Conservation (phyloP, 2,113 vertebrate genomes). For the Saguinus midas region DNA sequence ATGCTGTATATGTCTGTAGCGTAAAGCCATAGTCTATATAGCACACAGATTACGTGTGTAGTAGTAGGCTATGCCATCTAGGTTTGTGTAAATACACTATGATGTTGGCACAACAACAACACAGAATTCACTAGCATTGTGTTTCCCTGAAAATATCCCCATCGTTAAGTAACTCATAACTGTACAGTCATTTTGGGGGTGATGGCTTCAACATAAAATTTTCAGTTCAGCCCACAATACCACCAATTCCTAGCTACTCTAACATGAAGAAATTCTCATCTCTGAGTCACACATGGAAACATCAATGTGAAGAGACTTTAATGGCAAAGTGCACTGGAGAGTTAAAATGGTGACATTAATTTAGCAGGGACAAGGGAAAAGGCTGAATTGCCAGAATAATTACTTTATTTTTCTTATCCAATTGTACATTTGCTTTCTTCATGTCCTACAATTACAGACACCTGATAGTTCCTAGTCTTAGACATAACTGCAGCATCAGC, state of each 20-base stretch:
- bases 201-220: background rate
- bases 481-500: background rate
- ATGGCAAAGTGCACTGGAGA: background rate
- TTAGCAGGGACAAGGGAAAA: background rate
- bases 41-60: background rate
- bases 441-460: background rate
- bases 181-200: background rate
- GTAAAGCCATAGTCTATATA: background rate
- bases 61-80: background rate
- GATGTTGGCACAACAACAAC: background rate
- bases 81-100: background rate
- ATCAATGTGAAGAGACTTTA: background rate
- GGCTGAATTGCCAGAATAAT: background rate
- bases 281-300: background rate
- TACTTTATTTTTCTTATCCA: background rate
- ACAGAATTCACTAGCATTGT: background rate
- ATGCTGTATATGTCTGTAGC: background rate
- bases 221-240: background rate
- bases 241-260: background rate
- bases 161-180: background rate
- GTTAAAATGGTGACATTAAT: background rate
- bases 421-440: background rate
- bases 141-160: background rate
- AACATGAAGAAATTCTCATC: background rate
- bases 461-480: background rate